These are phyloP conservation scores for Elephas maximus DNA, from an alignment of 2,113 vertebrate species.

Conservation along the genomic window DNA sequence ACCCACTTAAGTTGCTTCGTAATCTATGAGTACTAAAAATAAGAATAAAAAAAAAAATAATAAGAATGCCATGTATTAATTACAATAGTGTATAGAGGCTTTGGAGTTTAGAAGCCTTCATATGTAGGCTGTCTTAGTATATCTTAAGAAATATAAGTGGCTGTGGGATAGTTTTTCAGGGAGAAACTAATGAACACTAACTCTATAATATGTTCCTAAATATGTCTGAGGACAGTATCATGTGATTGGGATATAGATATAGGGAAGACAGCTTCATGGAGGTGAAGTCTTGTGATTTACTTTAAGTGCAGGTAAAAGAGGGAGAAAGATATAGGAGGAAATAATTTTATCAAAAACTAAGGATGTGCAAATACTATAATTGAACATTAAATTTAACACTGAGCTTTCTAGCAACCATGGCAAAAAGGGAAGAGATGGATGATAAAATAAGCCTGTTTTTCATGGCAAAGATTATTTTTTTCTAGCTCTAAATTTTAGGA, in stretches of 20 bases:
- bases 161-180: conserved; percentile 31
- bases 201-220: background rate
- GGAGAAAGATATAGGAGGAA: background rate
- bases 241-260: background rate
- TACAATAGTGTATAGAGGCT: background rate
- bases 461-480: background rate
- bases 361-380: background rate
- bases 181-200: background rate
- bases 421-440: background rate
- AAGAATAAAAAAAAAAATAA: too few species aligned
- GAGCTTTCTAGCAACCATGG: background rate
- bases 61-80: background rate
- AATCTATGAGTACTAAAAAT: conserved; percentile 26
- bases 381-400: conserved; percentile 12
- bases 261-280: background rate
- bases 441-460: background rate
- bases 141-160: conserved; percentile 14
- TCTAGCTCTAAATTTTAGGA: background rate
- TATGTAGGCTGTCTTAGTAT: background rate
- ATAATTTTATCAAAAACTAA: conserved; percentile 48
- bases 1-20: conserved; percentile 13
- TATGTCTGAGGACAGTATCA: background rate
- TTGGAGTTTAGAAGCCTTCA: conserved; percentile 32
- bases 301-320: conserved; percentile 22
- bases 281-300: background rate